Conservation (phyloP, 1,140 invertebrate species). For the Pseudoatta argentina region DNA sequence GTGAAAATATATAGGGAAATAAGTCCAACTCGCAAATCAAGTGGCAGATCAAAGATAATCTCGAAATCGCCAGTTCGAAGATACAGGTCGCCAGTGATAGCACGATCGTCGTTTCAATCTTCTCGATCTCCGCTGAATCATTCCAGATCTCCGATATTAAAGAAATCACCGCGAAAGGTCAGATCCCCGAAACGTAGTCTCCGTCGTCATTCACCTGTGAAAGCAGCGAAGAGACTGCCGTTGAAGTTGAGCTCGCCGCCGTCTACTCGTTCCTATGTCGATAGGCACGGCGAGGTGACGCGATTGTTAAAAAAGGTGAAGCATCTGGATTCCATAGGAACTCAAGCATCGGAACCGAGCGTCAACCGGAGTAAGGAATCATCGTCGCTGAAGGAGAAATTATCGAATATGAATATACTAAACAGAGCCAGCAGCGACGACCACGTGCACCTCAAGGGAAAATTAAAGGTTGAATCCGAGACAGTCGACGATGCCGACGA, state of each 20-base stretch:
- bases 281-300: conserved; percentile 63
- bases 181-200: conserved; percentile 68
- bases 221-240: conserved; percentile 38
- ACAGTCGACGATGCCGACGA: conserved; percentile 69
- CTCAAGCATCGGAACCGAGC: conserved; percentile 41
- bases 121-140: conserved; percentile 58
- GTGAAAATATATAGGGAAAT: conserved; percentile 65
- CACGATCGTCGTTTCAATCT: conserved; percentile 61
- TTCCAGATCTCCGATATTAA: conserved; percentile 53
- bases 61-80: conserved; percentile 66
- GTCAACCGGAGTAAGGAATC: conserved; percentile 70
- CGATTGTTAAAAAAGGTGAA: conserved; percentile 82
- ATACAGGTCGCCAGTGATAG: conserved; percentile 67
- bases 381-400: conserved; percentile 82
- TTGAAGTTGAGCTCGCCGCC: conserved; percentile 6
- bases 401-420: conserved; percentile 82
- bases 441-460: conserved; percentile 41
- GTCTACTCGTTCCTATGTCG: conserved; percentile 43
- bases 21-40: conserved; percentile 66
- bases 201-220: conserved; percentile 48
- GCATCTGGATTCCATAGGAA: conserved; percentile 76
- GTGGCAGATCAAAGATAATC: conserved; percentile 50
- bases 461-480: background rate
- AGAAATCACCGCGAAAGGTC: conserved; percentile 65
- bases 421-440: conserved; percentile 65